Evolutionary conservation across 2,888 invertebrate species (phyloP).

Genomic region (Polydrusus cervinus): DNA sequence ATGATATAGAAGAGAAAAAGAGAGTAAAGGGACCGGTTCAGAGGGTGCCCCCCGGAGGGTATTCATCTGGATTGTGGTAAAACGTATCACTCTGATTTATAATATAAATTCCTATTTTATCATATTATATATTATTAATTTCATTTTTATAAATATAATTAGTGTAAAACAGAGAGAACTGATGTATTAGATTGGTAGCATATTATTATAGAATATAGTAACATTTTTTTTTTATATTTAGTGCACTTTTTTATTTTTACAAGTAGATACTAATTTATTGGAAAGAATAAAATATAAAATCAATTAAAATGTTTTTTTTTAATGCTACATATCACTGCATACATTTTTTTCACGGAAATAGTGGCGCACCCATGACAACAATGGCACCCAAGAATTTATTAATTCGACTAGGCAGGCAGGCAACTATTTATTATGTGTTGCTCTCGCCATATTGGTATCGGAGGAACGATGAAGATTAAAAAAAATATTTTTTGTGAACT

Average conservation of each 20-base stretch:
- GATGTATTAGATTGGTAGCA: background rate
- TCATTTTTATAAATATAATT: background rate
- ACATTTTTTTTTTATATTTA: background rate
- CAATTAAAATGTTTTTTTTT: too few relatives aligned
- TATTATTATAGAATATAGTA: background rate
- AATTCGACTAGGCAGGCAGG: too few relatives aligned
- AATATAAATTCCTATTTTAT: background rate
- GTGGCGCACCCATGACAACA: too few relatives aligned
- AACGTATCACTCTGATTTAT: background rate
- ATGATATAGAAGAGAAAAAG: constrained; percentile 48
- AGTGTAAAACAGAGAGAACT: background rate
- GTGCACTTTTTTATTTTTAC: background rate
- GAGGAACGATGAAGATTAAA: too few relatives aligned
- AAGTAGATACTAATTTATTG: background rate
- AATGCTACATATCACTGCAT: background rate
- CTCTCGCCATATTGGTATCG: too few relatives aligned
- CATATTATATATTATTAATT: too few relatives aligned
- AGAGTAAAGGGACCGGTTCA: constrained; percentile 42
- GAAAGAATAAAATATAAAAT: background rate
- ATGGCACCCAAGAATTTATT: background rate
- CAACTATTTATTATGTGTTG: too few relatives aligned
- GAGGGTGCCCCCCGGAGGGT: constrained; percentile 59
- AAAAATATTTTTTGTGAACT: too few relatives aligned
- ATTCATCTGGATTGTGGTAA: constrained; percentile 60
- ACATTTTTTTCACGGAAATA: too few relatives aligned